A percentile compares a stretch with the other conserved stretches of the same genome.
Conservation (phyloP, 1,140 invertebrate genomes). For the Bemisia tabaci region DNA sequence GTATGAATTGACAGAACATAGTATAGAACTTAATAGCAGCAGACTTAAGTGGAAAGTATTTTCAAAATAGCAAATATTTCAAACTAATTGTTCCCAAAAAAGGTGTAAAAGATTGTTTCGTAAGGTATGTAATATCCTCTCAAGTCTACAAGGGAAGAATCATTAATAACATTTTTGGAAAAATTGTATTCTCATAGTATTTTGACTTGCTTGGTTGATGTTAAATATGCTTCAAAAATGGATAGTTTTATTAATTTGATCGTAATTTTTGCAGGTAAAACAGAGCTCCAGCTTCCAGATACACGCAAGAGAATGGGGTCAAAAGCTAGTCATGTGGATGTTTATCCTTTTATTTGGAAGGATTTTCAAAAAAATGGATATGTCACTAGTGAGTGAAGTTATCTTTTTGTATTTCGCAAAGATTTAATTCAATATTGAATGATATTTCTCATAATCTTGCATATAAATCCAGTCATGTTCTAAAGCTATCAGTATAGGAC, state of each 20-base stretch:
- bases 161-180: background rate
- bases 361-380: conserved; percentile 54
- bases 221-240: background rate
- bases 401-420: too few relatives aligned
- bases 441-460: too few relatives aligned
- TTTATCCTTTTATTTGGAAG: conserved; percentile 72
- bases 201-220: background rate
- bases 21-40: too few relatives aligned
- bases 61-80: too few relatives aligned
- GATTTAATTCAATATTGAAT: conserved; percentile 1
- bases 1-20: too few relatives aligned
- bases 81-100: too few relatives aligned
- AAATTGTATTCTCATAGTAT: background rate
- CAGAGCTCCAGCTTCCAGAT: conserved; percentile 75
- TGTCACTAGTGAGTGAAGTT: conserved; percentile 36
- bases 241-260: conserved; percentile 6
- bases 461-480: too few relatives aligned
- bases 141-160: background rate
- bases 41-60: too few relatives aligned
- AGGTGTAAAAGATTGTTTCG: too few relatives aligned
- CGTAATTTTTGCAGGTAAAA: conserved; percentile 40
- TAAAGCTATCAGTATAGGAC: too few relatives aligned
- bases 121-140: background rate
- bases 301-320: conserved; percentile 56
- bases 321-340: conserved; percentile 52